Conservation (phyloP, 92 coral and sea anemone genomes). For the Plumapathes pennacea region DNA sequence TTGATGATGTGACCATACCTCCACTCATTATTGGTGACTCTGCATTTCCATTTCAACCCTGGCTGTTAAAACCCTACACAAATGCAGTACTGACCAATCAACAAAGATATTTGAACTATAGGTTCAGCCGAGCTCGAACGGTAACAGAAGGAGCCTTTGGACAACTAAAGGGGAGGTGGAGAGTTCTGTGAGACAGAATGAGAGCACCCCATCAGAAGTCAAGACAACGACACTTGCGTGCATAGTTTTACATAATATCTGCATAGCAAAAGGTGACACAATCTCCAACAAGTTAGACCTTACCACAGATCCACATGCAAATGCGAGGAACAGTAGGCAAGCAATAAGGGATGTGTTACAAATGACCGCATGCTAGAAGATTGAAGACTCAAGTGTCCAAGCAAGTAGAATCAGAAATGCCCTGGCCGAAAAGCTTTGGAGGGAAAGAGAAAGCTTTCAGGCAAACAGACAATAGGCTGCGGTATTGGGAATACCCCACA, state of each 20-base stretch:
- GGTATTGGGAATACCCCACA: too few species aligned
- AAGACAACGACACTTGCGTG: background rate
- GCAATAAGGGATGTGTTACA: background rate
- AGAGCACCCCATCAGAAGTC: background rate
- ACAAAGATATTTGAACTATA: slow-evolving; percentile 28
- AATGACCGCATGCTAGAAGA: background rate
- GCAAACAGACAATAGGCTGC: too few species aligned
- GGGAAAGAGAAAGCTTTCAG: slow-evolving; percentile 1
- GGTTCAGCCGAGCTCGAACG: slow-evolving; percentile 37
- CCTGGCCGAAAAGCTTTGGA: background rate
- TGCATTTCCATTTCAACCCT: slow-evolving; percentile 29
- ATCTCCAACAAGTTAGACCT: background rate
- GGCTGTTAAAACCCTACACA: slow-evolving; percentile 46
- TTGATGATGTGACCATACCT: background rate
- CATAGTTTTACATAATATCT: background rate
- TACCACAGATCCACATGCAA: background rate
- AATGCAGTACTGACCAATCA: slow-evolving; percentile 8
- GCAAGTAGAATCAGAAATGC: background rate
- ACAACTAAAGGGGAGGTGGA: slow-evolving; percentile 23
- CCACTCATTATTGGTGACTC: slow-evolving; percentile 21
- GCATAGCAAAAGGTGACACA: background rate
- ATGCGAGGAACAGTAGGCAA: background rate
- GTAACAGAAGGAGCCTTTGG: slow-evolving; percentile 36
- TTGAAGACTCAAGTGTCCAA: background rate
- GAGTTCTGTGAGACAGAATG: too few species aligned